phyloP scores from a whole-genome alignment of 1,140 invertebrate genomes.

The Conopomorpha cramerella region DNA sequence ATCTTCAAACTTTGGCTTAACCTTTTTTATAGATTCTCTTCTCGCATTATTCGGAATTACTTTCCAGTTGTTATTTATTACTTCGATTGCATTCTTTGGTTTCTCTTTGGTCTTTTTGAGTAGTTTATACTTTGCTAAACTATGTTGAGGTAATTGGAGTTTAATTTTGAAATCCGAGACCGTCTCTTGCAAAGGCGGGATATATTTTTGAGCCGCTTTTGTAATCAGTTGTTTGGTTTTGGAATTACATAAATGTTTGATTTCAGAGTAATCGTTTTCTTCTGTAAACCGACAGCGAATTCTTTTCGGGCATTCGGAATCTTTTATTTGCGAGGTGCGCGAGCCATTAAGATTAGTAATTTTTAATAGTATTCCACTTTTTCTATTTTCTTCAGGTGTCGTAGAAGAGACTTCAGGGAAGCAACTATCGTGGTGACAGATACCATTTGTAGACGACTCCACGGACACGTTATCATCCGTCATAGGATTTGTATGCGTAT shows the following conservation, averaged over 20 bases:
- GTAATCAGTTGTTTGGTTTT: conserved; percentile 33
- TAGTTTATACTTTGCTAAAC: conserved; percentile 40
- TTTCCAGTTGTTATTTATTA: conserved; percentile 10
- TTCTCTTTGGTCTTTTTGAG: conserved; percentile 38
- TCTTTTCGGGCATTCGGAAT: conserved; percentile 9
- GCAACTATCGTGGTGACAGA: no score
- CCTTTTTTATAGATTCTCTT: conserved; percentile 24
- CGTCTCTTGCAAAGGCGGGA: conserved; percentile 41
- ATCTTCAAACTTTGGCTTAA: conserved; percentile 56
- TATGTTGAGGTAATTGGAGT: conserved; percentile 44
- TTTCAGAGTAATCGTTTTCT: conserved; percentile 18
- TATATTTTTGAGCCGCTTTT: conserved; percentile 57
- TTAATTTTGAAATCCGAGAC: conserved; percentile 43
- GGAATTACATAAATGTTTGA: conserved; percentile 14
- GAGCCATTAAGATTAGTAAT: conserved; percentile 39
- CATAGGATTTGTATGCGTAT: no score
- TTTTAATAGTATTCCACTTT: conserved; percentile 37
- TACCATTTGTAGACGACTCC: no score
- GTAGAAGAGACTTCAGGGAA: conserved; percentile 54
- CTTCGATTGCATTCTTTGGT: conserved; percentile 14
- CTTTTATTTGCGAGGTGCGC: conserved; percentile 29
- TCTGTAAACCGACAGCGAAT: conserved; percentile 32
- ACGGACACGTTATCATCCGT: no score
- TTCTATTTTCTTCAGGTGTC: conserved; percentile 37
- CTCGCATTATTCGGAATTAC: conserved; percentile 9